Evolutionary conservation across 2,797 vertebrate genomes (phyloP).

Genomic region (Fistularia tabacaria): DNA sequence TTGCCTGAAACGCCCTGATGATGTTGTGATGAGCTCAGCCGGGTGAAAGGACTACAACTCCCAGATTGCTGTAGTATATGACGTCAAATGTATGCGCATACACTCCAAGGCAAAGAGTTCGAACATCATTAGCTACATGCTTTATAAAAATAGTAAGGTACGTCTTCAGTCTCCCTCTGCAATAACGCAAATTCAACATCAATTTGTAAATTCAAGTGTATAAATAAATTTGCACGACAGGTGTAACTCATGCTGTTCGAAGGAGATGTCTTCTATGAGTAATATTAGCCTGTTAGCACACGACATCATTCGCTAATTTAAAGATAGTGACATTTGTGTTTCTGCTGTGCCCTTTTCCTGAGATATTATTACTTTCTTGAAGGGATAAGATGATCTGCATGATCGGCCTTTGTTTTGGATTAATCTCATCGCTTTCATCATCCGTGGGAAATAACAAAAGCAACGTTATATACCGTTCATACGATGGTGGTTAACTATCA

Average conservation of each 20-base stretch:
- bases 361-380: no score
- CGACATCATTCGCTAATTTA: conserved; percentile 26
- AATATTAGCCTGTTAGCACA: conserved; percentile 44
- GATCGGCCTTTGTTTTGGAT: no score
- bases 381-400: no score
- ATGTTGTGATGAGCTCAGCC: conserved; percentile 53
- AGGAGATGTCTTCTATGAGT: conserved; percentile 5
- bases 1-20: conserved; percentile 61
- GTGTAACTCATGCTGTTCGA: not conserved
- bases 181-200: not conserved
- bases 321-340: conserved; percentile 2
- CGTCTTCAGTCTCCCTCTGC: conserved; percentile 13
- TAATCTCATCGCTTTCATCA: no score
- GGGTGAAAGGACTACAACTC: conserved; percentile 52
- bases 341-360: not conserved
- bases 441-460: no score
- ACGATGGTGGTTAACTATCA: no score
- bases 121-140: conserved; percentile 46
- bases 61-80: conserved; percentile 28
- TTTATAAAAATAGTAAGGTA: conserved; percentile 60
- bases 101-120: conserved; percentile 13
- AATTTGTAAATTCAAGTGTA: not conserved
- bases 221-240: rapidly evolving
- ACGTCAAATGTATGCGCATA: conserved; percentile 50
- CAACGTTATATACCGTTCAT: no score